These are phyloP conservation scores for Acromyrmex charruanus DNA, from an alignment of 1,140 invertebrate genomes.

Conservation along the genomic window DNA sequence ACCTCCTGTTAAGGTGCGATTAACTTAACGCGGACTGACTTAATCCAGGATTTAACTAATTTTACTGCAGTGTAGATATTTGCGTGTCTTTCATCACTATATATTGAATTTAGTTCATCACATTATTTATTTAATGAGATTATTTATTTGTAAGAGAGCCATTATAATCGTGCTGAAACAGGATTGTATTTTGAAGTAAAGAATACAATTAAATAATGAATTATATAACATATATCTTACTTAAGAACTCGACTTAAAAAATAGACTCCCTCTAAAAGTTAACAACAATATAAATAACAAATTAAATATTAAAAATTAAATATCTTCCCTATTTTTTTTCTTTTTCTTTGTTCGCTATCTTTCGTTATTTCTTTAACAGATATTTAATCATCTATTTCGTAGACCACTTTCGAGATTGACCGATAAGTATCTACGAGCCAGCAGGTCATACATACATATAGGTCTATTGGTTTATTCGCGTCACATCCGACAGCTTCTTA, in stretches of 20 bases:
- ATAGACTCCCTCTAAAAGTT: too few species aligned
- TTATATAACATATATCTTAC: too few species aligned
- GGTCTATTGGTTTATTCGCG: not conserved
- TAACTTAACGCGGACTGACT: not conserved
- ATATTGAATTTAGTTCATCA: not conserved
- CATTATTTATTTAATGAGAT: not conserved
- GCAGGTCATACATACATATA: not conserved
- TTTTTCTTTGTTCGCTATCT: not conserved
- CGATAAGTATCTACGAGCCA: not conserved
- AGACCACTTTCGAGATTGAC: not conserved
- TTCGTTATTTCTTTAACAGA: not conserved
- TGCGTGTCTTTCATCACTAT: not conserved
- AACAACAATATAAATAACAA: not conserved
- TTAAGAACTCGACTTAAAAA: too few species aligned
- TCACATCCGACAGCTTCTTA: not conserved
- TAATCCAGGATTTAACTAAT: not conserved
- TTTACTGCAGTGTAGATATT: not conserved
- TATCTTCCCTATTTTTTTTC: not conserved
- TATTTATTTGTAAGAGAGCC: too few species aligned
- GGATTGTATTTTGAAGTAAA: too few species aligned
- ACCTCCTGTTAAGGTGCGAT: slow-evolving; percentile 28
- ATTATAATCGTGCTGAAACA: too few species aligned
- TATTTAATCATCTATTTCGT: not conserved
- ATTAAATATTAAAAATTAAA: not conserved
- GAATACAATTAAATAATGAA: too few species aligned